A percentile compares a stretch with the other conserved stretches of the same genome.
Evolutionary conservation across 2,797 vertebrate species (phyloP).

Genomic region (Aeoliscus strigatus): DNA sequence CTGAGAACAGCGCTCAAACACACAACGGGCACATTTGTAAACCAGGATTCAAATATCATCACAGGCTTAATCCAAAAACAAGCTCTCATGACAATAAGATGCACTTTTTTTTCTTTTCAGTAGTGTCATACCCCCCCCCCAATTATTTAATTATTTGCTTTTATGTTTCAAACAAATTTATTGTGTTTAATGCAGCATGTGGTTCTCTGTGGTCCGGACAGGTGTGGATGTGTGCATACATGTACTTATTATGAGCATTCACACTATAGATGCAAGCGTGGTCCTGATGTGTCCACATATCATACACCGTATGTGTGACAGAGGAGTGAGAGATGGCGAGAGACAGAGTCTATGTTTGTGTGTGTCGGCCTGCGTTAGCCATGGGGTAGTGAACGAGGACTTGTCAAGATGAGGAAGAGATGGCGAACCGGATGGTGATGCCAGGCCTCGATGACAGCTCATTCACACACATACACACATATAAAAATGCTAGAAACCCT

Average conservation of each 20-base stretch:
- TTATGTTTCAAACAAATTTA: conserved; percentile 21
- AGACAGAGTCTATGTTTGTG: conserved; percentile 22
- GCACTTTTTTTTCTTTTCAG: conserved; percentile 25
- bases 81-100: conserved; percentile 20
- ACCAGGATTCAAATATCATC: conserved; percentile 3
- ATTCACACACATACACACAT: conserved; percentile 54
- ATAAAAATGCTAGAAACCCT: conserved; percentile 33
- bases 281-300: conserved; percentile 30
- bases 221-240: conserved; percentile 1
- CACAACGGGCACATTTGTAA: conserved; percentile 9
- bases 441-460: conserved; percentile 66
- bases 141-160: conserved; percentile 28
- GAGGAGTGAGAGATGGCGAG: conserved; percentile 22
- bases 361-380: conserved; percentile 41
- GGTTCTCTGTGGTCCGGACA: conserved; percentile 4
- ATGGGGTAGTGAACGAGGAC: conserved; percentile 60
- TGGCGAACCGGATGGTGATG: conserved; percentile 67
- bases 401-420: conserved; percentile 70
- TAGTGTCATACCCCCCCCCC: too few species aligned
- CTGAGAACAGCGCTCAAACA: conserved; percentile 45
- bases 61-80: conserved; percentile 18
- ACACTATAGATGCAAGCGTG: conserved; percentile 10
- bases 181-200: conserved; percentile 10
- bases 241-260: conserved; percentile 14
- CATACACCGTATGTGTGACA: conserved; percentile 26